Evolutionary conservation across 2,797 vertebrate species (phyloP).

Genomic region (Enteromius trimaculatus): DNA sequence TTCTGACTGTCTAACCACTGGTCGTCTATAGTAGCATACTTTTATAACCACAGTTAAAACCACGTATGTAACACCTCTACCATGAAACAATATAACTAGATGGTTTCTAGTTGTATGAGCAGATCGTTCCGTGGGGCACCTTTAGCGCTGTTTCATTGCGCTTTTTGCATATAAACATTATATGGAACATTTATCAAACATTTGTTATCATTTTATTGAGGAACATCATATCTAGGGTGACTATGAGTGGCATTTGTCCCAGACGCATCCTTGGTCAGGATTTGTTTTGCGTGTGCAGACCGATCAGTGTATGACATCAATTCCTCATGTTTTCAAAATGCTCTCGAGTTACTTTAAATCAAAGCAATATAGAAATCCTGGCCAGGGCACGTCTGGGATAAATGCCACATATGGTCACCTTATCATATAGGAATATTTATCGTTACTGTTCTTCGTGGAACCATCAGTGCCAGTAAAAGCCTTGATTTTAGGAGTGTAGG

Average conservation of each 20-base stretch:
- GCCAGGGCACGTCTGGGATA: no score
- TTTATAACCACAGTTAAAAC: neutral
- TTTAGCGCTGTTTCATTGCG: neutral
- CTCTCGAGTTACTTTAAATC: no score
- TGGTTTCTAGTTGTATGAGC: neutral
- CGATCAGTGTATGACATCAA: no score
- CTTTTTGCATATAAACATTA: neutral
- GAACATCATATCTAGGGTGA: neutral
- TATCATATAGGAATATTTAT: neutral
- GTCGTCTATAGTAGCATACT: neutral
- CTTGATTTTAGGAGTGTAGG: neutral
- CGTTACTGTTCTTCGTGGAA: no score
- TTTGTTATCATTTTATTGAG: neutral
- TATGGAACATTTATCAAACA: neutral
- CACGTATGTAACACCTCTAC: neutral
- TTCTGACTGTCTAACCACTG: neutral
- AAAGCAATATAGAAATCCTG: no score
- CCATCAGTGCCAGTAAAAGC: neutral
- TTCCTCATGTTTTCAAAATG: no score
- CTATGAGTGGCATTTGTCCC: no score
- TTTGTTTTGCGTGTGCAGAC: no score
- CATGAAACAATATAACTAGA: neutral
- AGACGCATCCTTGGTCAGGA: no score
- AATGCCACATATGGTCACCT: no score
- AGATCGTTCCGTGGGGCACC: neutral